Conservation (phyloP, 1,140 invertebrate genomes). For the Leptinotarsa undecemlineata region DNA sequence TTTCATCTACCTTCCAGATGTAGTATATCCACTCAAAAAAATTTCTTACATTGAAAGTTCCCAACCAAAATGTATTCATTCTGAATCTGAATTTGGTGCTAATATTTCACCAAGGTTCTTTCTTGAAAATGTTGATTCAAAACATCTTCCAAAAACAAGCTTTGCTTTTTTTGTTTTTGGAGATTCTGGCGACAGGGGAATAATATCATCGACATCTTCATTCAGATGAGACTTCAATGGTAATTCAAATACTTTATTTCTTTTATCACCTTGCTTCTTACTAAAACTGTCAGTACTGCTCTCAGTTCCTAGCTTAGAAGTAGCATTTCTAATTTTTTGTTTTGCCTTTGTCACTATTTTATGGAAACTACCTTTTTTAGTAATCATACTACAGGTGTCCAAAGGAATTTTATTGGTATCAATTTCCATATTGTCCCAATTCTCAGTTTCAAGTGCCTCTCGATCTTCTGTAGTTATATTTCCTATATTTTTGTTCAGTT, state of each 20-base stretch:
- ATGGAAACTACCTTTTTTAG: constrained; percentile 17
- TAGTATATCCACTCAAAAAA: too few relatives aligned
- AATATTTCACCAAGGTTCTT: constrained; percentile 39
- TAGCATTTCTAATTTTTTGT: constrained; percentile 14
- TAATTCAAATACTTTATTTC: not conserved
- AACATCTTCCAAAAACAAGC: constrained; percentile 48
- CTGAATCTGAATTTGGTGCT: constrained; percentile 45
- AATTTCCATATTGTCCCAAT: constrained; percentile 42
- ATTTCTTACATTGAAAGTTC: too few relatives aligned
- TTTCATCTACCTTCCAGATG: too few relatives aligned
- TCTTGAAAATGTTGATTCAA: constrained; percentile 44
- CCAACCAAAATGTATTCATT: constrained; percentile 25
- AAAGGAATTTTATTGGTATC: constrained; percentile 21
- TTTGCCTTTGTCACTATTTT: constrained; percentile 11
- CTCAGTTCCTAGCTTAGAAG: constrained; percentile 10
- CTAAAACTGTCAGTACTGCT: constrained; percentile 8
- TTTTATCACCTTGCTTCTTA: not conserved
- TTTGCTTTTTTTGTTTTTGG: constrained; percentile 44
- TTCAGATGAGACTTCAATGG: not conserved
- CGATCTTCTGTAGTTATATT: constrained; percentile 41
- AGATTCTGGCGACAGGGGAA: constrained; percentile 43
- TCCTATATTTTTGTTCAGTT: constrained; percentile 5
- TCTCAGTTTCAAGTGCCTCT: constrained; percentile 37
- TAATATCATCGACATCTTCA: constrained; percentile 28
- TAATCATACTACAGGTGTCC: constrained; percentile 13